Base-by-base conservation (phyloP, 2,888 invertebrate species). In the Lasioglossum morio region DNA sequence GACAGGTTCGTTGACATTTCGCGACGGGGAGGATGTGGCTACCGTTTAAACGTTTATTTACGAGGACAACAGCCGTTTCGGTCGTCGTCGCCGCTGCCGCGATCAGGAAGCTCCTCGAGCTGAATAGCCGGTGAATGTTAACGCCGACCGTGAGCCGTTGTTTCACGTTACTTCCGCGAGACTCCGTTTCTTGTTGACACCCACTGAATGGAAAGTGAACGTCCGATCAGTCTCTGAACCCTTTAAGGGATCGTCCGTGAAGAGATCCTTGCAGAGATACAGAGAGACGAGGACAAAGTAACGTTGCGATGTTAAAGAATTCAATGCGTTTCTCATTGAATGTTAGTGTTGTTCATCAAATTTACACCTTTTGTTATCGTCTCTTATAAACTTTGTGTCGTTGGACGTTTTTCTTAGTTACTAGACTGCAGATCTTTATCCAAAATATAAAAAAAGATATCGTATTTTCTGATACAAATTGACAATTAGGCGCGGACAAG, bases 1-100 rank as follows among this genome's bases (percentile, higher is more conserved):
- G 70, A 30, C 84, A 75, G 72, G 89, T 88, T 84, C 89, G 86
- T 86, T 82, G 87, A 88, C 88, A 86, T 81, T 70, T 60, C 27
- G 48, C 66, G 48, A 8, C 27, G 72, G 53, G 69, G 40, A 77
- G 80, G 80, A 77, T 57, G 75, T 43, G 19, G 27, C 37, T 27
- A 2, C 77, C 34, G 34, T 60, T 48, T 69, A 69, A 37, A 48
- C 19, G 27, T 27, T 66, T 48, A 57, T 84, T 77, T 23, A n/a
- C 78, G 78, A 84, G 84, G 78, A 83, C 84, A 43, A 40, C n/a
- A 23, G 37, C n/a, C 48, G 23, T 70, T 82, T 84, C 60, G 73
- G 60, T n/a, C 40, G 82, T 74, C 40, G 72, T 70, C 19, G 66
- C 69, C n/a, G 23, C 2, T 23, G 23, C 53, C 69, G 23, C 73